These are phyloP conservation scores for Rallus crepitans DNA, from an alignment of 2,797 vertebrate genomes.

Conservation along the genomic window DNA sequence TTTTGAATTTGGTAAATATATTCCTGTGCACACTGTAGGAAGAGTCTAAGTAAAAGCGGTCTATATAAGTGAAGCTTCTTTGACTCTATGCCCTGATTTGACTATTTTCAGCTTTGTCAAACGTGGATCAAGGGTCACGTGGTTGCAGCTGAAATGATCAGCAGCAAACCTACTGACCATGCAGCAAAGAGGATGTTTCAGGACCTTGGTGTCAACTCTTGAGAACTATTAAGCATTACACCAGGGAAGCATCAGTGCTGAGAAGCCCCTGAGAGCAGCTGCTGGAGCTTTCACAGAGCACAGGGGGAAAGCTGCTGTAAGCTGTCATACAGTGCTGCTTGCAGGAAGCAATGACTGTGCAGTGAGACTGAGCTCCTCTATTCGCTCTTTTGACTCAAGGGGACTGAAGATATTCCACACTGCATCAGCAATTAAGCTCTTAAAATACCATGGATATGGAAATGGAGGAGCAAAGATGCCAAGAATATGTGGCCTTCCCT, in stretches of 20 bases:
- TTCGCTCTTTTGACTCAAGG: not conserved
- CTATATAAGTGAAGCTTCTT: not conserved
- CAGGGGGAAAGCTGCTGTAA: not conserved
- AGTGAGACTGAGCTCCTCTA: not conserved
- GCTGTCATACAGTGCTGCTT: not conserved
- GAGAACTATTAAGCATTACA: not conserved
- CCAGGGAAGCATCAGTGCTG: not conserved
- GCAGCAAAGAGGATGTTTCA: not conserved
- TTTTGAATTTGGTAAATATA: not conserved
- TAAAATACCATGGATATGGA: not conserved
- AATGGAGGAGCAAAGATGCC: not conserved
- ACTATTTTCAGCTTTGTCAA: not conserved
- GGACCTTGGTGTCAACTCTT: not conserved
- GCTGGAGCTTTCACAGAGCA: not conserved
- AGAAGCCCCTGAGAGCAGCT: not conserved
- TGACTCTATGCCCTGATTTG: not conserved
- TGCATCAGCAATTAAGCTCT: not conserved
- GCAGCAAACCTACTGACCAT: not conserved
- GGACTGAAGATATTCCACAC: not conserved
- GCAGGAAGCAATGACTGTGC: rapidly evolving
- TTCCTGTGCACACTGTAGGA: not conserved
- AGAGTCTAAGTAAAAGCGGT: not conserved
- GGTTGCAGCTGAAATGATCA: not conserved
- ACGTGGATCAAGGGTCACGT: not conserved
- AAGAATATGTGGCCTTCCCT: not conserved